phyloP scores from a whole-genome alignment of 64 coral and sea anemone species.

The Stichodactyla mertensii region DNA sequence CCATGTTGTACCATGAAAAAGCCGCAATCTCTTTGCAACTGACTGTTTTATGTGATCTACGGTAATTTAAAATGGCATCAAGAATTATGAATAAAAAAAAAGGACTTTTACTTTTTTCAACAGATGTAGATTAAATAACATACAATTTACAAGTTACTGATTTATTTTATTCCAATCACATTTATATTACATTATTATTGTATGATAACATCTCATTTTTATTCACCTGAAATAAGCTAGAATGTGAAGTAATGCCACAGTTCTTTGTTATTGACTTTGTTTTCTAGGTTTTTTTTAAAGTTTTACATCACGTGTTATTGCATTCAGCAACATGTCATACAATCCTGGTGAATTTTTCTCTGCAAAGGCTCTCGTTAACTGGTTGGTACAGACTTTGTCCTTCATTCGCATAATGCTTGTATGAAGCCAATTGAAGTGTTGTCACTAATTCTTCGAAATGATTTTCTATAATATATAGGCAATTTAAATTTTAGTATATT shows the following conservation, averaged over 20 bases:
- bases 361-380: conserved; percentile 20
- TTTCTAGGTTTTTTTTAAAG: background rate
- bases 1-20: conserved; percentile 29
- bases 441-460: conserved; percentile 30
- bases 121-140: too few relatives aligned
- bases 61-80: background rate
- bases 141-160: too few relatives aligned
- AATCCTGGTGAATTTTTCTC: conserved; percentile 41
- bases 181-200: background rate
- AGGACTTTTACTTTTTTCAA: too few relatives aligned
- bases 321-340: conserved; percentile 18
- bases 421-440: conserved; percentile 25
- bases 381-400: conserved; percentile 22
- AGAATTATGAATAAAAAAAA: background rate
- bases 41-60: conserved; percentile 37
- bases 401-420: background rate
- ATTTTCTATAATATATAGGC: too few relatives aligned
- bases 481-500: too few relatives aligned
- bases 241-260: conserved; percentile 38
- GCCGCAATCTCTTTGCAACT: conserved; percentile 25
- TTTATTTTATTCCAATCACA: background rate
- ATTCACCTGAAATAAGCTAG: conserved; percentile 56
- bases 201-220: too few relatives aligned
- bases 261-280: conserved; percentile 26
- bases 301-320: conserved; percentile 41